phyloP scores from a whole-genome alignment of 2,113 vertebrate species.

The Tauraco erythrolophus region DNA sequence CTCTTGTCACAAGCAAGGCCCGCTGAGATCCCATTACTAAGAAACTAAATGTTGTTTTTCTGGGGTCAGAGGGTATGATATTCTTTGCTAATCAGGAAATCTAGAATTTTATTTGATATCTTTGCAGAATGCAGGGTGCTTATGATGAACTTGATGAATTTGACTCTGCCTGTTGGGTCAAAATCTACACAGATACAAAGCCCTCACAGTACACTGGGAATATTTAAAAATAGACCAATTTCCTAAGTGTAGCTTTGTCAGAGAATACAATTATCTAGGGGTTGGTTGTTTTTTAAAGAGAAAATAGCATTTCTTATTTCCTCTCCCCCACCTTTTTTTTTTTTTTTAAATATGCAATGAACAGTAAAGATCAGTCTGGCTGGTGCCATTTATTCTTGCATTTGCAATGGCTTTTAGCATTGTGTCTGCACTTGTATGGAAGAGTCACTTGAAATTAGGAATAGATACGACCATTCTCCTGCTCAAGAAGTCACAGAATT shows the following conservation, averaged over 20 bases:
- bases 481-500: background rate
- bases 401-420: background rate
- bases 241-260: background rate
- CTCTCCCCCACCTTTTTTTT: background rate
- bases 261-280: background rate
- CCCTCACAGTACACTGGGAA: background rate
- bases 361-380: background rate
- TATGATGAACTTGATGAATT: background rate
- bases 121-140: background rate
- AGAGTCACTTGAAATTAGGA: background rate
- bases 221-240: background rate
- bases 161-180: background rate
- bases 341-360: background rate
- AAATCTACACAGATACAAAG: background rate
- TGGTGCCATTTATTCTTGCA: background rate
- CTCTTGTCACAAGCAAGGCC: conserved; percentile 41
- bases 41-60: conserved; percentile 37
- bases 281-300: background rate
- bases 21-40: conserved; percentile 38
- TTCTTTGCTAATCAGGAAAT: background rate
- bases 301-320: background rate
- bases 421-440: background rate
- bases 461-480: background rate
- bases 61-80: background rate
- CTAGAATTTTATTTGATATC: conserved; percentile 14